Percentiles rank a stretch among this genome's conserved stretches.
phyloP scores from a whole-genome alignment of 2,113 vertebrate genomes.

The Hyaena hyaena region DNA sequence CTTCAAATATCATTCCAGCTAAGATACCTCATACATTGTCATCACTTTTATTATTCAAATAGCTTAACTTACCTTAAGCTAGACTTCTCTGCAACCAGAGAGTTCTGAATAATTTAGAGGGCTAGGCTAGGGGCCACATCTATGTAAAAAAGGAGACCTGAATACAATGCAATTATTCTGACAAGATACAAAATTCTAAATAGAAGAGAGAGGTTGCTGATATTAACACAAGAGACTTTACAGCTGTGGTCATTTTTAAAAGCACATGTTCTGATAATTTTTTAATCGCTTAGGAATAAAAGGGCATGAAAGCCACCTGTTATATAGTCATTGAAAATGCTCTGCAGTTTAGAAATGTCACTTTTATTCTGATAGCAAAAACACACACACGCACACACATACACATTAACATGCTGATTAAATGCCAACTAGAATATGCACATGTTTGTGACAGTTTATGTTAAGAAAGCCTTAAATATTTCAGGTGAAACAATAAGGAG shows the following conservation, averaged over 20 bases:
- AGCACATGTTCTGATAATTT: neutral
- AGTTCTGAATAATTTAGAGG: neutral
- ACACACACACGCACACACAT: neutral
- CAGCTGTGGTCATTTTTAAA: constrained; percentile 29
- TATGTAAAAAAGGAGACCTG: neutral
- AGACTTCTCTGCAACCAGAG: neutral
- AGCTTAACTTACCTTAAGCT: neutral
- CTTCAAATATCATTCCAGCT: neutral
- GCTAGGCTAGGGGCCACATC: neutral
- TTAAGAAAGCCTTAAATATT: constrained; percentile 22
- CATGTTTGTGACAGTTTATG: constrained; percentile 1
- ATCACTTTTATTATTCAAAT: constrained; percentile 5
- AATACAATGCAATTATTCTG: constrained; percentile 19
- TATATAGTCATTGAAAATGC: constrained; percentile 1
- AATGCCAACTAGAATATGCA: constrained; percentile 21
- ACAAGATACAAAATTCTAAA: constrained; percentile 7
- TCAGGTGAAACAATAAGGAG: neutral
- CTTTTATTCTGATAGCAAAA: neutral
- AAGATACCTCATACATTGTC: neutral
- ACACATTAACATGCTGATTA: neutral
- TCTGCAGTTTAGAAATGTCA: neutral
- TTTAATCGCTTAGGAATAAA: constrained; percentile 14
- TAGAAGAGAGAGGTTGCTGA: neutral
- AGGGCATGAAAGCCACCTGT: neutral
- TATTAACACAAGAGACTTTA: neutral